These are phyloP conservation scores for Coccyzus lansbergi DNA, from an alignment of 2,797 vertebrate genomes.

Conservation along the genomic window DNA sequence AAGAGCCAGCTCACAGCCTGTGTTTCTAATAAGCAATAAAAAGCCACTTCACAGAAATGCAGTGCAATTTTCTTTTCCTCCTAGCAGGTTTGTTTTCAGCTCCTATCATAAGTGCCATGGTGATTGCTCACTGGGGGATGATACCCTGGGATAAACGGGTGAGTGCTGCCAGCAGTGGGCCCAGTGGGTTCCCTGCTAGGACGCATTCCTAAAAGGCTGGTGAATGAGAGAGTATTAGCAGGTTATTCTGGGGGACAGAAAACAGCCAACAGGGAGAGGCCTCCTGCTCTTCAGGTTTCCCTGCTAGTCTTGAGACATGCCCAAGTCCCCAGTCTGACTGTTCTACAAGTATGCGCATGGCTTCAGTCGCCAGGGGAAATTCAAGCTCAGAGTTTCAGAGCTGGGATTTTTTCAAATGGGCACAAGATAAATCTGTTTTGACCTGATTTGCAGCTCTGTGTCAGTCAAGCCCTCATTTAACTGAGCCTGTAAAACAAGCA, in stretches of 20 bases:
- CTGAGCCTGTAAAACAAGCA: neutral
- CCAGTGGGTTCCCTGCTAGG: neutral
- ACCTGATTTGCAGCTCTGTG: slow-evolving; percentile 39
- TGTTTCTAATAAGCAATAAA: slow-evolving; percentile 48
- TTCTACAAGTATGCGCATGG: neutral
- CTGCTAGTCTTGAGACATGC: neutral
- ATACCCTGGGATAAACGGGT: neutral
- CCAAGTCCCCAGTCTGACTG: neutral
- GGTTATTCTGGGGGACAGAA: neutral
- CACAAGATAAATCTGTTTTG: slow-evolving; percentile 30
- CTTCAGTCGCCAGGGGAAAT: slow-evolving; percentile 31
- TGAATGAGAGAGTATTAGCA: neutral
- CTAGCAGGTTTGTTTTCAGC: slow-evolving; percentile 24
- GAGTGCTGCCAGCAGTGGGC: neutral
- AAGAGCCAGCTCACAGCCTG: slow-evolving; percentile 34
- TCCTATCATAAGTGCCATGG: neutral
- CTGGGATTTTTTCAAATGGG: neutral
- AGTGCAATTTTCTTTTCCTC: slow-evolving; percentile 27
- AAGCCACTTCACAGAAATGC: slow-evolving; percentile 37
- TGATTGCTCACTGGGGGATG: slow-evolving; percentile 26
- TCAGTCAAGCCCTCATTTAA: slow-evolving; percentile 46
- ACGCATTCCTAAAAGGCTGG: neutral
- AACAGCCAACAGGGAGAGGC: neutral
- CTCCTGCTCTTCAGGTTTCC: neutral
- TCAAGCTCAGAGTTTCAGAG: slow-evolving; percentile 8